Conservation (phyloP, 2,888 invertebrate species). For the Cephus pygmeus region DNA sequence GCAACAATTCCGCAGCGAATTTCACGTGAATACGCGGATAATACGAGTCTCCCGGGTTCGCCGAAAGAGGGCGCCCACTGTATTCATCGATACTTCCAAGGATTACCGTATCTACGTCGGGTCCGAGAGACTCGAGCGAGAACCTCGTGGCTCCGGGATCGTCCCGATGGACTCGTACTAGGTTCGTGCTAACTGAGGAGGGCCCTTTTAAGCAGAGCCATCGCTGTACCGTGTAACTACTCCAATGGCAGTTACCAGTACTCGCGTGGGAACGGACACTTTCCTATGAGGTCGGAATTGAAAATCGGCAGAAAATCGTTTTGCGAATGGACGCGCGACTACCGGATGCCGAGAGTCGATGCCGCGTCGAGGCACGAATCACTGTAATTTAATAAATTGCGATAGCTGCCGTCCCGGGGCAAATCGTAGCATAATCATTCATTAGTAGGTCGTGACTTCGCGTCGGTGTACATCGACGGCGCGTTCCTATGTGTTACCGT, state of each 20-base stretch:
- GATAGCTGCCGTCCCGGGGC: constrained; percentile 62
- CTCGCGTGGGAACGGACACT: neutral
- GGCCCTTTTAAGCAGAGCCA: neutral
- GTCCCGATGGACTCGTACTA: neutral
- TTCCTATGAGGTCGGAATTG: neutral
- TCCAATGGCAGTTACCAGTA: neutral
- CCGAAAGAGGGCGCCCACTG: neutral
- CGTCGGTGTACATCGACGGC: constrained; percentile 37
- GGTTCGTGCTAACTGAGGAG: neutral
- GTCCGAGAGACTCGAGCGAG: neutral
- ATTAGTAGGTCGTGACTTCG: constrained; percentile 65
- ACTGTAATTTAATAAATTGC: constrained; percentile 66
- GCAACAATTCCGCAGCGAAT: constrained; percentile 60
- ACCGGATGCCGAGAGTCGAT: constrained; percentile 32
- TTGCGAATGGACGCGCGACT: constrained; percentile 23
- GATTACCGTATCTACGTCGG: neutral
- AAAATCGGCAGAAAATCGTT: constrained; percentile 20
- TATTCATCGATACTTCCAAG: neutral
- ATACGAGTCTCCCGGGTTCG: constrained; percentile 29
- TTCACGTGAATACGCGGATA: constrained; percentile 50
- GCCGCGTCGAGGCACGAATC: constrained; percentile 53
- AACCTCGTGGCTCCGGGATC: neutral
- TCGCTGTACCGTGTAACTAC: neutral
- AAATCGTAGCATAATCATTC: constrained; percentile 65
- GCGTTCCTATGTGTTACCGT: constrained; percentile 5